Base-by-base conservation (phyloP, 2,797 vertebrate species). In the Poeciliopsis gracilis region DNA sequence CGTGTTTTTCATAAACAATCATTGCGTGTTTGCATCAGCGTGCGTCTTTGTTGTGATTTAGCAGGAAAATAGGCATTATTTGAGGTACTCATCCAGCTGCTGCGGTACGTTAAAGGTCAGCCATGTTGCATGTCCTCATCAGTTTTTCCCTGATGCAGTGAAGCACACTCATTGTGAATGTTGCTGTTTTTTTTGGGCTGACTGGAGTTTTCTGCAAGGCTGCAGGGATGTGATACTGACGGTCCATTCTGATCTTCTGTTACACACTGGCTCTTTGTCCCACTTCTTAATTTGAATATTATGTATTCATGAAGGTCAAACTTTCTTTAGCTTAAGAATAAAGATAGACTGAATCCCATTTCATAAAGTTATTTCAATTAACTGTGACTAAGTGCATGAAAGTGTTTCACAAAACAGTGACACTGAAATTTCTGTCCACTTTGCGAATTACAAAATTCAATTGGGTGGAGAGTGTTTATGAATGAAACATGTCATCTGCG, bases 91-190 rank as follows among this genome's bases (percentile, higher is more conserved):
- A 73, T 87, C 67, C 76, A 76, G 82, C 89, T 78, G 86, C 88
- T 71, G 79, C 84, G 82, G 84, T 61, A 73, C 80, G 90, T 79
- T 90, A 87, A 93, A 94, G 92, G 93, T 94, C 93, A 89, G 89
- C 46, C 87, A 79, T 86, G 90, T 87, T 88, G 78, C 77, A 74
- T 79, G 73, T 84, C 88, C 88, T 88, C 69, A 81, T 82, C 46
- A 67, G 23, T 88, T 92, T 85, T 79, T 53, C 76, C 89, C 90
- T 88, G 90, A 92, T 90, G 83, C 90, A 92, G 90, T 84, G 12
- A 87, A 92, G 77, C 76, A 82, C 67, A 80, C 80, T 49, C 84
- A 91, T 79, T 79, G 88, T 92, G 91, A 94, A 92, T 90, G 92
- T 90, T 86, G 86, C 57, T 88, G 73, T 80, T 80, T 91, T 30